Percentiles rank a stretch among this genome's conserved stretches.
Conservation (phyloP, 2,888 invertebrate genomes). For the Nephrotoma guestfalica region DNA sequence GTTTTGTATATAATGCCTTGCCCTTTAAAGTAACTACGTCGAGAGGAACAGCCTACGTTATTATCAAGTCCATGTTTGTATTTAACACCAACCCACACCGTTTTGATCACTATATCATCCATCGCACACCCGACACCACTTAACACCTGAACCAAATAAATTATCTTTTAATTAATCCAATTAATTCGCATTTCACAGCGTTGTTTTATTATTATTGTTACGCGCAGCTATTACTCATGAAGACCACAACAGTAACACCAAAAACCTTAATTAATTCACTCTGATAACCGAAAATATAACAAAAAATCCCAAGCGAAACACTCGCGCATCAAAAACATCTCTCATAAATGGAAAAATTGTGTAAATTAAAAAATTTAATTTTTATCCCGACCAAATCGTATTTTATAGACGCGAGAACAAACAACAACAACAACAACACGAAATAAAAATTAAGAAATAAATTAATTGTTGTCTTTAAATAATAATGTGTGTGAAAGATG, state of each 20-base stretch:
- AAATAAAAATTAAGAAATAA: neutral
- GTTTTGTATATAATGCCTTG: no score
- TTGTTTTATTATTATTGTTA: neutral
- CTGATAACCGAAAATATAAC: neutral
- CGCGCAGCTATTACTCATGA: neutral
- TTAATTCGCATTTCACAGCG: neutral
- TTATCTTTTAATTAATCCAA: neutral
- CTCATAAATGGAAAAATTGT: neutral
- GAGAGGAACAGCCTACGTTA: no score
- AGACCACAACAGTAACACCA: neutral
- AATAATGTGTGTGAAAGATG: neutral
- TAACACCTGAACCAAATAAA: neutral
- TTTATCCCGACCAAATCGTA: neutral
- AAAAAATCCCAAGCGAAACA: neutral
- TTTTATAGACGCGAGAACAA: neutral
- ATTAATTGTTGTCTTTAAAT: neutral
- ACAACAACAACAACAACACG: neutral
- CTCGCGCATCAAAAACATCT: neutral
- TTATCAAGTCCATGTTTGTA: neutral
- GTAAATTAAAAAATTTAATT: neutral
- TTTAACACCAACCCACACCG: neutral
- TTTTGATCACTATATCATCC: neutral
- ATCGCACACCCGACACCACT: neutral
- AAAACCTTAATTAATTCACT: neutral
- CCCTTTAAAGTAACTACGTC: no score